Conservation (phyloP, 2,888 invertebrate genomes). For the Acrobasis repandana region DNA sequence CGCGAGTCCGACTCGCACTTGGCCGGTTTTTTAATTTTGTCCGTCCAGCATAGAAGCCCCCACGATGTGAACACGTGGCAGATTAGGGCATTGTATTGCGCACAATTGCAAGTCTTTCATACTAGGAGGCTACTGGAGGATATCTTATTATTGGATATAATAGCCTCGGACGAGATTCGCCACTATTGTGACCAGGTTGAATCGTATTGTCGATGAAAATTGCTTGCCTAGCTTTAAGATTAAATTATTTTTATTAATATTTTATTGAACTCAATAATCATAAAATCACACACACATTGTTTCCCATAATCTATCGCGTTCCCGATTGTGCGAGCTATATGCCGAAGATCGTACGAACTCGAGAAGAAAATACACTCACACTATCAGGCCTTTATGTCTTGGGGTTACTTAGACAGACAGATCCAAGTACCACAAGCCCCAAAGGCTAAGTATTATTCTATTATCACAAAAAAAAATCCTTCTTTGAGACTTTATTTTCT, state of each 20-base stretch:
- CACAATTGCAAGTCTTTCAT: slow-evolving; percentile 17
- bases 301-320: too few relatives aligned
- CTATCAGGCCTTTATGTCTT: too few relatives aligned
- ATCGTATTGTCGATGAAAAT: neutral
- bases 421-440: too few relatives aligned
- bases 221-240: neutral
- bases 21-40: neutral
- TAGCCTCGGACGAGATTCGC: slow-evolving; percentile 11
- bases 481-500: too few relatives aligned
- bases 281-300: too few relatives aligned
- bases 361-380: too few relatives aligned
- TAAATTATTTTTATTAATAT: neutral
- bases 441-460: too few relatives aligned
- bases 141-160: slow-evolving; percentile 15
- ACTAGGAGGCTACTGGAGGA: neutral
- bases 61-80: slow-evolving; percentile 31
- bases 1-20: too few relatives aligned
- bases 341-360: too few relatives aligned
- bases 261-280: neutral
- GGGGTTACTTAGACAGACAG: too few relatives aligned
- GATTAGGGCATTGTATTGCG: slow-evolving; percentile 41
- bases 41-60: neutral
- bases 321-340: too few relatives aligned
- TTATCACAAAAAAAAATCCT: too few relatives aligned
- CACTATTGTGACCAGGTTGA: slow-evolving; percentile 8